phyloP scores from a whole-genome alignment of 2,797 vertebrate species.

The Smutsia gigantea region DNA sequence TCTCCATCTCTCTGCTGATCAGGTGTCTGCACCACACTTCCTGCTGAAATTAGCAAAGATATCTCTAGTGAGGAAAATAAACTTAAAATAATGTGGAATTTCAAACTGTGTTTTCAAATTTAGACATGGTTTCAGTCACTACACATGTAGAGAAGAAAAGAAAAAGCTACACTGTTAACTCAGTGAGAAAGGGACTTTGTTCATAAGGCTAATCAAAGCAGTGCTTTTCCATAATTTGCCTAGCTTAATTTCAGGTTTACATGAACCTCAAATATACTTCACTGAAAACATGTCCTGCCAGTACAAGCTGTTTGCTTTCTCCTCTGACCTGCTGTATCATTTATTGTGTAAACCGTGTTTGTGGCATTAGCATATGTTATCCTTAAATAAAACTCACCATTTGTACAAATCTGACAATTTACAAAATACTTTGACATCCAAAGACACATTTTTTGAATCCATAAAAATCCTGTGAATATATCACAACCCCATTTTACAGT shows the following conservation, averaged over 20 bases:
- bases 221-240: slow-evolving; percentile 36
- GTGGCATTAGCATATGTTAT: neutral
- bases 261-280: slow-evolving; percentile 25
- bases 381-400: slow-evolving; percentile 20
- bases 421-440: neutral
- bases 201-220: slow-evolving; percentile 29
- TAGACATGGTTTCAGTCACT: slow-evolving; percentile 25
- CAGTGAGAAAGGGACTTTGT: slow-evolving; percentile 10
- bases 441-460: neutral
- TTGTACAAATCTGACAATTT: neutral
- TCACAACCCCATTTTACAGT: neutral
- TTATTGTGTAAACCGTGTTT: neutral
- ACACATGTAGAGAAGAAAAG: neutral
- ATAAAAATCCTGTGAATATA: neutral
- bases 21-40: neutral
- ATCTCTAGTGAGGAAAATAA: neutral
- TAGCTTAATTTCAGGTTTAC: slow-evolving; percentile 44
- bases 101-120: neutral
- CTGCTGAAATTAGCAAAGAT: neutral
- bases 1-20: neutral
- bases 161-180: neutral
- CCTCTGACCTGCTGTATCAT: neutral
- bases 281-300: neutral
- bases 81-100: slow-evolving; percentile 29
- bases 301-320: neutral